A percentile compares a stretch with the other conserved stretches of the same genome.
Evolutionary conservation across 2,797 vertebrate genomes (phyloP).

Genomic region (Glossophaga mutica): DNA sequence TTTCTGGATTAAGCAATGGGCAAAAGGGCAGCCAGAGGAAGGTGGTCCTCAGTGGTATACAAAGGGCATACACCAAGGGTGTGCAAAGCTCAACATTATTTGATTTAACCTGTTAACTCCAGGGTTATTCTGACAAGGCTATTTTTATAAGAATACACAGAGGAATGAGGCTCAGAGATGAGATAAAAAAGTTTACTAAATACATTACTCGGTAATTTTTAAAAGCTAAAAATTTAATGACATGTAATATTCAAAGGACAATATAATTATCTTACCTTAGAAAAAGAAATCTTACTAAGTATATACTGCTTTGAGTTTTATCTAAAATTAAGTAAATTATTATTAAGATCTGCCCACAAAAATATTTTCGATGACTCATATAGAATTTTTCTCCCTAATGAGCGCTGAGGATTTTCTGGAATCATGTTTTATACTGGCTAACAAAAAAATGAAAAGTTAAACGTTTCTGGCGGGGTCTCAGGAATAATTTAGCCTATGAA

Average conservation of each 20-base stretch:
- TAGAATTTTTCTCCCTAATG: not conserved
- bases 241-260: not conserved
- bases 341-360: not conserved
- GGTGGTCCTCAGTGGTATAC: not conserved
- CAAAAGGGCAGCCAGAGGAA: not conserved
- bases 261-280: not conserved
- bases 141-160: not conserved
- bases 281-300: not conserved
- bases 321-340: not conserved
- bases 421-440: not conserved
- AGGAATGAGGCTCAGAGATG: not conserved
- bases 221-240: slow-evolving; percentile 3
- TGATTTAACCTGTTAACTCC: not conserved
- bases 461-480: not conserved
- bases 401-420: not conserved
- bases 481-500: not conserved
- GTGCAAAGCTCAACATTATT: not conserved
- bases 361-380: not conserved
- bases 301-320: not conserved
- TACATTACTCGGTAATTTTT: not conserved
- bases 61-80: not conserved
- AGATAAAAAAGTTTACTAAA: not conserved
- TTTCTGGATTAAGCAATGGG: not conserved
- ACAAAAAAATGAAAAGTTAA: not conserved
- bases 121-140: not conserved